Conservation (phyloP, 1,140 invertebrate genomes). For the Calliopsis andreniformis region DNA sequence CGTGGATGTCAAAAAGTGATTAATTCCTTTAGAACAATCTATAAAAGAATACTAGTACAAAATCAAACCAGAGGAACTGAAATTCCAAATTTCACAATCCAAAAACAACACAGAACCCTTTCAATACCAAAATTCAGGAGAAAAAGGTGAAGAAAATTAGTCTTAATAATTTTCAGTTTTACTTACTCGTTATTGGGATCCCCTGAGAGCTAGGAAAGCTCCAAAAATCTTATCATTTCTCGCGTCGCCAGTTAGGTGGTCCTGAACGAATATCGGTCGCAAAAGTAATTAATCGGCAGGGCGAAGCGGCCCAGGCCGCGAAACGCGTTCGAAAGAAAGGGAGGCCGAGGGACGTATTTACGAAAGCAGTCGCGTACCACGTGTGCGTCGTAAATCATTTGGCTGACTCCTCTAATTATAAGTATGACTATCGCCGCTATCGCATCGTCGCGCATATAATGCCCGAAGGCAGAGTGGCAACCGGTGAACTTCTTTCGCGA, state of each 20-base stretch:
- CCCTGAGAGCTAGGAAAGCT: too few species aligned
- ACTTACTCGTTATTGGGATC: too few species aligned
- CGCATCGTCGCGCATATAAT: constrained; percentile 71
- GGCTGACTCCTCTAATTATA: constrained; percentile 78
- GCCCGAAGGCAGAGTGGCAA: constrained; percentile 65
- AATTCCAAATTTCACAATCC: not conserved
- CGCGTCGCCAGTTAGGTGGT: constrained; percentile 7
- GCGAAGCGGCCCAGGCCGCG: constrained; percentile 39
- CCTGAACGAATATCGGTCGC: constrained; percentile 10
- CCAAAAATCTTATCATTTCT: constrained; percentile 42
- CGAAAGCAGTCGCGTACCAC: constrained; percentile 69
- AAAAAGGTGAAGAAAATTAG: too few species aligned
- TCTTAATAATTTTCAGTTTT: too few species aligned
- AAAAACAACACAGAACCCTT: not conserved
- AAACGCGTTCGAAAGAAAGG: constrained; percentile 43
- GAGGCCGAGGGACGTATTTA: constrained; percentile 46
- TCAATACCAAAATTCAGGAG: too few species aligned
- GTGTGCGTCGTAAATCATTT: constrained; percentile 77
- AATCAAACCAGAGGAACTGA: too few species aligned
- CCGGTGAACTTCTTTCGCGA: constrained; percentile 68
- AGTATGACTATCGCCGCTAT: constrained; percentile 77
- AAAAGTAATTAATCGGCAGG: constrained; percentile 62
- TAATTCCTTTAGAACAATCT: too few species aligned
- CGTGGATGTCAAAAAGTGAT: too few species aligned
- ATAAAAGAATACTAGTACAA: too few species aligned